phyloP scores from a whole-genome alignment of 2,888 invertebrate genomes.

The Hoplodrina blanda region DNA sequence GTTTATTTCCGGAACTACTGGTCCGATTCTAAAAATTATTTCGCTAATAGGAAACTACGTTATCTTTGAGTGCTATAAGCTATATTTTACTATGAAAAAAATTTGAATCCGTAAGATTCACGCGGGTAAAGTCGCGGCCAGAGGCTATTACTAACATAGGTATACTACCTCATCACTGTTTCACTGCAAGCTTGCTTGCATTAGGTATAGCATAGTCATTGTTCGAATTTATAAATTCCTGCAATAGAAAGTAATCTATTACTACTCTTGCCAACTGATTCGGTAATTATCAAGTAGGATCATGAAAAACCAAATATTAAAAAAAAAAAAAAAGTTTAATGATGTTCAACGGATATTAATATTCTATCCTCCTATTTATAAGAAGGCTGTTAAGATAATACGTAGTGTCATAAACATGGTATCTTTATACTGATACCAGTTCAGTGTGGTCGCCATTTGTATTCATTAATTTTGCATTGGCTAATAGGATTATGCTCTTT shows the following conservation, averaged over 20 bases:
- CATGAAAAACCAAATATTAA: conserved; percentile 5
- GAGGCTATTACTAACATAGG: too few species aligned
- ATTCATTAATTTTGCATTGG: conserved; percentile 21
- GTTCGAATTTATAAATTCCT: not conserved
- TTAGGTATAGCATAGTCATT: not conserved
- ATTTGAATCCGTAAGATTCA: too few species aligned
- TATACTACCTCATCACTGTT: too few species aligned
- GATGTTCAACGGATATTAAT: conserved; percentile 20
- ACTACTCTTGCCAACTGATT: not conserved
- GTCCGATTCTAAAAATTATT: too few species aligned
- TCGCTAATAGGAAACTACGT: too few species aligned
- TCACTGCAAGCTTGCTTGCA: too few species aligned
- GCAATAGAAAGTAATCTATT: not conserved
- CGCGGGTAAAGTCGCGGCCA: too few species aligned
- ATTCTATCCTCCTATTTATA: conserved; percentile 34
- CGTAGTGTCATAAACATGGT: conserved; percentile 20
- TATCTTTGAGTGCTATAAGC: too few species aligned
- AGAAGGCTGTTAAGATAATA: conserved; percentile 26
- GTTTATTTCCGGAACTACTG: too few species aligned
- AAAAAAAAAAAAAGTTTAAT: conserved; percentile 21
- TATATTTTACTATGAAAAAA: too few species aligned
- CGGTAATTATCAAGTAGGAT: not conserved
- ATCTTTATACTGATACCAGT: conserved; percentile 39
- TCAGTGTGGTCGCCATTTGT: conserved; percentile 36
- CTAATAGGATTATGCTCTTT: conserved; percentile 2